Conservation (phyloP, 2,888 invertebrate genomes). For the Aleiodes leptofemur region DNA sequence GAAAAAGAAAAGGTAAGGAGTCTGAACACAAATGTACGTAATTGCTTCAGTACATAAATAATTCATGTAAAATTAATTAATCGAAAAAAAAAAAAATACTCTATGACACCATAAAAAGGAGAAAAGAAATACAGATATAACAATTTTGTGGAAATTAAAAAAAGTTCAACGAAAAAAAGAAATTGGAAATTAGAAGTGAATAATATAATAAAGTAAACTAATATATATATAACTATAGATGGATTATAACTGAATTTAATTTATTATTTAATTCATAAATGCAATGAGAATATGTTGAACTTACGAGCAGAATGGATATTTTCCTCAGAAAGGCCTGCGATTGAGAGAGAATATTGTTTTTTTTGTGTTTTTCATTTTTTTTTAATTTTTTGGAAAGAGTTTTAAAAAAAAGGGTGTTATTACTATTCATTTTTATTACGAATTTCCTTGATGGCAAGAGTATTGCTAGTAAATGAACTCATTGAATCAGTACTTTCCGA, state of each 20-base stretch:
- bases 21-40: conserved; percentile 8
- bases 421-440: too few relatives aligned
- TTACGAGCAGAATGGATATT: conserved; percentile 81
- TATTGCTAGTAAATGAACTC: too few relatives aligned
- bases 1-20: too few relatives aligned
- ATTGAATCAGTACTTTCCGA: conserved; percentile 58
- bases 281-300: conserved; percentile 71
- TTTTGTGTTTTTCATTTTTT: conserved; percentile 39
- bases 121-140: conserved; percentile 19
- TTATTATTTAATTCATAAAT: conserved; percentile 28
- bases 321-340: conserved; percentile 80
- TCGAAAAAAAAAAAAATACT: neutral
- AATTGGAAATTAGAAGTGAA: conserved; percentile 22
- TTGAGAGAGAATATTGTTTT: conserved; percentile 64
- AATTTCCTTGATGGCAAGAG: too few relatives aligned
- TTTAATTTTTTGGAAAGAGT: too few relatives aligned
- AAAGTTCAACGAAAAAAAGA: conserved; percentile 7
- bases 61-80: neutral
- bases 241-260: conserved; percentile 31
- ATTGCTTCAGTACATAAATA: neutral
- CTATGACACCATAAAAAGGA: neutral
- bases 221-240: conserved; percentile 8
- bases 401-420: neutral
- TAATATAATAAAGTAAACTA: neutral
- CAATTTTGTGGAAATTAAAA: neutral